Percentiles rank a stretch among this genome's conserved stretches.
Evolutionary conservation across 2,888 invertebrate species (phyloP).

Genomic region (Cyrtodaria siliqua): DNA sequence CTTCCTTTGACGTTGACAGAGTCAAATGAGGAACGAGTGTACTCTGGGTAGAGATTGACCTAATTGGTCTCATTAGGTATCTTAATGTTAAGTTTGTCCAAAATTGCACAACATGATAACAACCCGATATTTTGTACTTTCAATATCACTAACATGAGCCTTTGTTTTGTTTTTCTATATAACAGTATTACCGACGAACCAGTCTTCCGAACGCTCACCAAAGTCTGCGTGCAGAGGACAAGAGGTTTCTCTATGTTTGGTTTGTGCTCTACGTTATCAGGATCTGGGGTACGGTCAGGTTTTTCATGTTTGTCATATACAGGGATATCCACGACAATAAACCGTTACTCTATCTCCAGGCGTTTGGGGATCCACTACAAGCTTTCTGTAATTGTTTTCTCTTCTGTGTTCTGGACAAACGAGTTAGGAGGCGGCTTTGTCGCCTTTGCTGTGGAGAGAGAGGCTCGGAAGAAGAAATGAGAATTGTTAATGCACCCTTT

Average conservation of each 20-base stretch:
- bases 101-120: no score
- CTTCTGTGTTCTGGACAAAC: slow-evolving; percentile 56
- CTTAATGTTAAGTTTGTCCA: no score
- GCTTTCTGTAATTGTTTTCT: slow-evolving; percentile 57
- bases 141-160: no score
- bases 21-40: no score
- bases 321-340: neutral
- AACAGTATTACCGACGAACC: neutral
- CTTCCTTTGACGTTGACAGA: no score
- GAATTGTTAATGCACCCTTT: no score
- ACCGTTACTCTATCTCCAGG: slow-evolving; percentile 45
- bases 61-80: no score
- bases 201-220: slow-evolving; percentile 13
- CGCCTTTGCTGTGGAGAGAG: no score
- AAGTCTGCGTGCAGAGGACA: slow-evolving; percentile 52
- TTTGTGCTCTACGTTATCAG: neutral
- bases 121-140: no score
- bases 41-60: no score
- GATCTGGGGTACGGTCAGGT: slow-evolving; percentile 62
- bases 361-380: slow-evolving; percentile 58
- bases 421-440: slow-evolving; percentile 10
- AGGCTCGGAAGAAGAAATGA: no score
- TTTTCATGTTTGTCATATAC: slow-evolving; percentile 13
- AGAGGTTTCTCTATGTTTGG: slow-evolving; percentile 54
- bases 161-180: neutral